Base-by-base conservation (phyloP, 2,797 vertebrate genomes). In the Sylvia borin region DNA sequence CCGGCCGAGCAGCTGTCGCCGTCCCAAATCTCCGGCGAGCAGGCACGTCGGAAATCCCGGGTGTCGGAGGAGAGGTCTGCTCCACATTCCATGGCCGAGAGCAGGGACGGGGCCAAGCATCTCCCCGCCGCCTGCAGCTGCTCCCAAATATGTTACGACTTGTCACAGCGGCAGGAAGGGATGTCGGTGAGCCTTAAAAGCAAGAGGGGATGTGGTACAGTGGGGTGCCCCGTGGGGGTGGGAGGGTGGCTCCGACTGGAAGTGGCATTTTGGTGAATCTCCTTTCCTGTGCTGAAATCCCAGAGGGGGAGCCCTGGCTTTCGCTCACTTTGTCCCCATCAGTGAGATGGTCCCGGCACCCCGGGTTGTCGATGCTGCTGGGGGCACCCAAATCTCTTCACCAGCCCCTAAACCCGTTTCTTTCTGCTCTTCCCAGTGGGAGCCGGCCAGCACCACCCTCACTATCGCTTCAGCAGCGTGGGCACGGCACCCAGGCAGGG, bases 81-180 rank as follows among this genome's bases (percentile, higher is more conserved):
- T 64, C 95, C 11, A 11, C 96, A 97, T 97, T 98, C 97, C 97
- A 95, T 10, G 10, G 81, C 95, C 38, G 9, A 93, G 90, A 88
- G 90, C 29, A 36, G 92, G 94, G 96, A 91, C 71, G 79, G 90
- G 87, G 96, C 91, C 97, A 96, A 97, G 97, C 97, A 97, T 97
- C 97, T 97, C 95, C 95, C 81, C n/a, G 54, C 95, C n/a, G 96
- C 96, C 96, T 97, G 96, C 99, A 99, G 99, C 99, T 99, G 99
- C 98, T 98, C 97, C 91, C 97, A 98, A 99, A 99, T 99, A 98
- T 99, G 98, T 99, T 98, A 98, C 87, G 95, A 98, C 98, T 98
- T 98, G 98, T 98, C 98, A 98, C 98, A 94, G 93, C 5, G 24
- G 97, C 96, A 97, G 96, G 97, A 97, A 97, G 96, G 97, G 97